Base-by-base conservation (phyloP, 2,113 vertebrate species). In the Laterallus jamaicensis region DNA sequence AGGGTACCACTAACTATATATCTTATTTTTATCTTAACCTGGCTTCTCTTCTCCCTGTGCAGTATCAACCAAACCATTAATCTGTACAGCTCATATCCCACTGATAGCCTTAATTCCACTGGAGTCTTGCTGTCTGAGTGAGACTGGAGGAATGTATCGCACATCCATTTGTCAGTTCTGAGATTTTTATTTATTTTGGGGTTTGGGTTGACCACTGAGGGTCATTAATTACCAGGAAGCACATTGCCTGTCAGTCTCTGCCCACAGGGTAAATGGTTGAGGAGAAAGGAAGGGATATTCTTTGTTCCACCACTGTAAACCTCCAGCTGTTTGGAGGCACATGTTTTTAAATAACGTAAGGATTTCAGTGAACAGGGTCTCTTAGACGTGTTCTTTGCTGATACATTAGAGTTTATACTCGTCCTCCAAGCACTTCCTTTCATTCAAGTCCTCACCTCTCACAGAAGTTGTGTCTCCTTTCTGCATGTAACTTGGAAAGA, bases 1-100 rank as follows among this genome's bases (percentile, higher is more conserved):
- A 98, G 98, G 98, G 97, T 94, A 92, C 92, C 69, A 64, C 77
- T 95, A 87, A 75, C 95, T 81, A 85, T 95, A 54, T 83, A 86
- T 95, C 85, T 94, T 97, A 78, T 82, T 96, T 97, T 96, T 97
- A 92, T 96, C 92, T 95, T 96, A 93, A 94, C 82, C 47, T 96
- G 87, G 31, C 67, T 93, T 84, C 56, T 96, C 90, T 95, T 90
- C 80, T 94, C 90, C 82, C 89, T 96, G 96, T 89, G 90, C 56
- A 95, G 21, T 96, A 95, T 95, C 94, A 97, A 78, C 74, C 71
- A 86, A 96, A 93, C 92, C 93, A 96, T 97, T 97, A 95, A 97
- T 96, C 97, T 92, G 14, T 90, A 70, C 87, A 86, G 74, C 73
- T 96, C 82, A 73, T 90, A 95, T 94, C 95, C 93, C 56, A 73